Evolutionary conservation across 2,113 vertebrate genomes (phyloP).

Genomic region (Xiphias gladius): DNA sequence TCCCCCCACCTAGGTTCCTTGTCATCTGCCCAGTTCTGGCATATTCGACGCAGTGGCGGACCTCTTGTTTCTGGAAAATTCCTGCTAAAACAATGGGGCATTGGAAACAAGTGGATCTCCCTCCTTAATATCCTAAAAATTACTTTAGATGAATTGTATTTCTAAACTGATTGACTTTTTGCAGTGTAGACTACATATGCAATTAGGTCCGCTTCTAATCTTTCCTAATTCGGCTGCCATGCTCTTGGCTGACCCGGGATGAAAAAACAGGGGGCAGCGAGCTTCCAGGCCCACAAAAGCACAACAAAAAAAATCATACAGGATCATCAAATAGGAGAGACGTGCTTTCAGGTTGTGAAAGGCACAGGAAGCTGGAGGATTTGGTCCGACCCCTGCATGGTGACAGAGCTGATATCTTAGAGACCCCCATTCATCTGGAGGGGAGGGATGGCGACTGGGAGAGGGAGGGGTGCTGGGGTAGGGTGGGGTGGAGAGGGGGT

Average conservation of each 20-base stretch:
- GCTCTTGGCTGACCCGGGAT: constrained; percentile 58
- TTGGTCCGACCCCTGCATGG: constrained; percentile 79
- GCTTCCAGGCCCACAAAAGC: constrained; percentile 62
- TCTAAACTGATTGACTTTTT: constrained; percentile 41
- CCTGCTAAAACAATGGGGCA: constrained; percentile 11
- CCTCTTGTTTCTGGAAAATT: background rate
- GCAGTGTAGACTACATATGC: constrained; percentile 7
- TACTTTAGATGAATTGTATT: background rate
- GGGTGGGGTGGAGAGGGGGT: constrained; percentile 34
- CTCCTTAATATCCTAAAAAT: background rate
- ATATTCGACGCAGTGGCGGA: background rate
- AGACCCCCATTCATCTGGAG: constrained; percentile 77
- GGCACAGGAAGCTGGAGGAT: constrained; percentile 77
- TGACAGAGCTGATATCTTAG: constrained; percentile 76
- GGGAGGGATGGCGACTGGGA: constrained; percentile 56
- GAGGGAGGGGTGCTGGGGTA: background rate
- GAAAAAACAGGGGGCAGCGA: constrained; percentile 36
- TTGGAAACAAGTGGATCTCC: background rate
- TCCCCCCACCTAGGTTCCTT: background rate
- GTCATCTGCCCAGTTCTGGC: background rate
- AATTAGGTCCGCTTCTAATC: constrained; percentile 53
- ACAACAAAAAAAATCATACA: constrained; percentile 70
- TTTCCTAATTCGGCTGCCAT: constrained; percentile 51
- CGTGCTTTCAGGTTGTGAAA: constrained; percentile 64
- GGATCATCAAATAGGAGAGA: constrained; percentile 76